Evolutionary conservation across 2,113 vertebrate genomes (phyloP).

Genomic region (Ailuropoda melanoleuca): DNA sequence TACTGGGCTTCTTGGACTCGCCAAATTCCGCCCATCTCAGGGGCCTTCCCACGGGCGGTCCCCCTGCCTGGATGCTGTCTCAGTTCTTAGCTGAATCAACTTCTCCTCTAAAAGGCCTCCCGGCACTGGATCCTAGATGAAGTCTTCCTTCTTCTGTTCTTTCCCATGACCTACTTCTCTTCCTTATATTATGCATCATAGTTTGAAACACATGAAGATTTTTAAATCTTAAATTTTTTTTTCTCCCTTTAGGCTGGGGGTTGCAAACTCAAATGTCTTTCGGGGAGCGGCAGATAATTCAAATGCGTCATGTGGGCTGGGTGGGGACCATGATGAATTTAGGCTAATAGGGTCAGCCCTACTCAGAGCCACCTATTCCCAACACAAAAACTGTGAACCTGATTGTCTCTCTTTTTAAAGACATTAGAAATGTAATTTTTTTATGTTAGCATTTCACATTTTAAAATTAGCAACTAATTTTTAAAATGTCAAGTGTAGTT

Average conservation of each 20-base stretch:
- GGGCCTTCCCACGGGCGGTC: not conserved
- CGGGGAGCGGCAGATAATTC: not conserved
- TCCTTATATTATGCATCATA: rapidly evolving
- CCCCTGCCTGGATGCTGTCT: rapidly evolving
- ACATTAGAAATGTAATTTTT: not conserved
- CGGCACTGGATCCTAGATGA: not conserved
- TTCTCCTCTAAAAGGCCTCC: not conserved
- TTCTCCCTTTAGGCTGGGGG: not conserved
- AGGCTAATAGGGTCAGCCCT: not conserved
- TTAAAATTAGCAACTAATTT: not conserved
- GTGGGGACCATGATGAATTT: not conserved
- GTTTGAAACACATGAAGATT: not conserved
- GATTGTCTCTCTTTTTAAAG: not conserved
- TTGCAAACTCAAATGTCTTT: not conserved
- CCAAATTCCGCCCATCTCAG: not conserved
- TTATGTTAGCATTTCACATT: not conserved
- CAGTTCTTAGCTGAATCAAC: not conserved
- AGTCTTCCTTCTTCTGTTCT: not conserved
- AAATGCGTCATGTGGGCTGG: not conserved
- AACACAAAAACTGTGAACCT: not conserved
- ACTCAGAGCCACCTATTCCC: not conserved
- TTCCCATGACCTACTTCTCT: not conserved
- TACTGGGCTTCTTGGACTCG: not conserved
- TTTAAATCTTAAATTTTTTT: not conserved
- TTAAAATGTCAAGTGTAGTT: not conserved